Evolutionary conservation across 2,888 invertebrate species (phyloP), one percentile per base, ranked within the genome.

Genomic region (Cyclophora albipunctata): DNA sequence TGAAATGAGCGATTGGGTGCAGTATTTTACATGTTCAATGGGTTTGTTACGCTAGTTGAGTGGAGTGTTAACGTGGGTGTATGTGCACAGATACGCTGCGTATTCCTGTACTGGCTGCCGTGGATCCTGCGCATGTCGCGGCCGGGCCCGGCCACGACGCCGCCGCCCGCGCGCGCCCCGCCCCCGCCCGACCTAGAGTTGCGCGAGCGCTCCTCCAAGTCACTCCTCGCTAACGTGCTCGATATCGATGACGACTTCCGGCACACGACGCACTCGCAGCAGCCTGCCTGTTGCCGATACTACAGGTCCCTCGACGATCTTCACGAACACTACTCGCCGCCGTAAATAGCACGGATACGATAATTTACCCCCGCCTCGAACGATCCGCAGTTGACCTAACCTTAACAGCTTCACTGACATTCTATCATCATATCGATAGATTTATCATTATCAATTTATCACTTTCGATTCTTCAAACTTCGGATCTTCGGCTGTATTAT

Each of bases 211-310:
- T 97, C 97, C 67, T 97, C 97, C 74, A 97, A 97, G 90, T 97
- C 97, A 78, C 92, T 98, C 72, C 91, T 98, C 77, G 98, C 98
- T 71, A 98, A 98, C 89, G 97, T 98, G 74, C 92, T 98, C 75
- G 98, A 98, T 90, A 96, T 98, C 87, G 98, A 98, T 84, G 98
- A 98, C 87, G 98, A 98, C 90, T 96, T 96, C 89, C 92, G 95
- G 71, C 94, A 94, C 85, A 5, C 92, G 78, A 92, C 92, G 78
- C 93, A 93, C 75, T 90, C 93, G 81, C 92, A 92, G 83, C 91
- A 92, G 84, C 91, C 91, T 65, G 89, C 91, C 67, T 93, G 93
- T 90, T 93, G 93, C 90, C 91, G 93, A 82, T 93, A 93, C 87
- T 93, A 93, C 90, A 93, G 93, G 93, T 93, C 88, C 87, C 88